Conservation (phyloP, 2,113 vertebrate species). For the Ctenodactylus gundi region DNA sequence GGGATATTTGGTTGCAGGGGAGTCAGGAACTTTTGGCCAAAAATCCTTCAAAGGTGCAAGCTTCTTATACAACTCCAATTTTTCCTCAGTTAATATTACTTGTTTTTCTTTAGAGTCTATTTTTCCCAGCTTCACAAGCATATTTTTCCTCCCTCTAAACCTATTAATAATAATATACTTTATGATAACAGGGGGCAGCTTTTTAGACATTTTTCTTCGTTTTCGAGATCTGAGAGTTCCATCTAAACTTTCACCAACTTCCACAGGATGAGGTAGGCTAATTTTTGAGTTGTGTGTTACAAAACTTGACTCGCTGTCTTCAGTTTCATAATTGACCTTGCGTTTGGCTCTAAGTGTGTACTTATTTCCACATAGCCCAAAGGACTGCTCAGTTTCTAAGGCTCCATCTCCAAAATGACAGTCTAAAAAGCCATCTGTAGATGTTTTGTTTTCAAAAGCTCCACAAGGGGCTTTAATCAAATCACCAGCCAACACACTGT, state of each 20-base stretch:
- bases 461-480: conserved; percentile 81
- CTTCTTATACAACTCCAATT: conserved; percentile 91
- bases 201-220: conserved; percentile 91
- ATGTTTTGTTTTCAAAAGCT: conserved; percentile 85
- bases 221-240: conserved; percentile 90
- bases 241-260: conserved; percentile 84
- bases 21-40: conserved; percentile 97
- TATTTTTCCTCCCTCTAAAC: conserved; percentile 99
- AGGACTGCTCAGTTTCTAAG: conserved; percentile 86
- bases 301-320: conserved; percentile 90
- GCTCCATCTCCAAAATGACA: conserved; percentile 84
- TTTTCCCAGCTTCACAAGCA: conserved; percentile 97
- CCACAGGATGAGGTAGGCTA: conserved; percentile 81
- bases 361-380: conserved; percentile 93
- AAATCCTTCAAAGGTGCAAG: conserved; percentile 96
- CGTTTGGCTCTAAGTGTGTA: conserved; percentile 95
- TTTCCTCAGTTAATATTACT: conserved; percentile 93
- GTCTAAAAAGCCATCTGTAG: conserved; percentile 81
- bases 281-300: conserved; percentile 86
- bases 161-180: conserved; percentile 99
- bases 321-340: conserved; percentile 91
- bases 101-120: conserved; percentile 91
- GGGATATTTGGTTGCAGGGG: conserved; percentile 93
- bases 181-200: conserved; percentile 96
- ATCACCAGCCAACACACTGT: conserved; percentile 79